Conservation (phyloP, 92 coral and sea anemone species). For the Actinernus sp. region DNA sequence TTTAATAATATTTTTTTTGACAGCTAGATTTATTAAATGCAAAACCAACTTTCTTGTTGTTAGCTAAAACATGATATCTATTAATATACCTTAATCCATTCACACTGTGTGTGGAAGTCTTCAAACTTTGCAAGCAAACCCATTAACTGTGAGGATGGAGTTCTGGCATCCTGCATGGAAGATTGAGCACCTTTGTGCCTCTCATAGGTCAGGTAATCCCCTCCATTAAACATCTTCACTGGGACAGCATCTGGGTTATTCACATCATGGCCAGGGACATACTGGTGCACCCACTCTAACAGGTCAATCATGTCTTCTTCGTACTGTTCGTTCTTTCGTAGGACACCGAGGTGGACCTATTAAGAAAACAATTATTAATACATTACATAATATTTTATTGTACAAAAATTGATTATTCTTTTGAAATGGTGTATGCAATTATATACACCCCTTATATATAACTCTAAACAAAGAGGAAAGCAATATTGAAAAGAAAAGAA, state of each 20-base stretch:
- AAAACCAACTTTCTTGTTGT: neutral
- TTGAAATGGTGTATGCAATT: too few species aligned
- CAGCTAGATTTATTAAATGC: neutral
- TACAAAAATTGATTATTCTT: too few species aligned
- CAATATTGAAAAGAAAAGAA: too few species aligned
- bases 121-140: slow-evolving; percentile 59
- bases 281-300: slow-evolving; percentile 35
- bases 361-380: neutral
- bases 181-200: slow-evolving; percentile 65
- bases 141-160: slow-evolving; percentile 55
- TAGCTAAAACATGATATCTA: neutral
- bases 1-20: too few species aligned
- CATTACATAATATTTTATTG: too few species aligned
- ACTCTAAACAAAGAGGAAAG: too few species aligned
- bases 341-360: slow-evolving; percentile 61
- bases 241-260: slow-evolving; percentile 21
- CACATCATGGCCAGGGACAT: slow-evolving; percentile 53
- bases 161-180: slow-evolving; percentile 57
- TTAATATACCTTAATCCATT: slow-evolving; percentile 41
- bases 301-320: slow-evolving; percentile 69
- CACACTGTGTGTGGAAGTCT: slow-evolving; percentile 50
- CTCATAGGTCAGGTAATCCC: slow-evolving; percentile 69
- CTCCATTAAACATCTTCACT: slow-evolving; percentile 54
- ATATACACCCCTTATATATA: too few species aligned
- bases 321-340: slow-evolving; percentile 70